Base-by-base conservation (phyloP, 2,113 vertebrate species). In the Helogale parvula region DNA sequence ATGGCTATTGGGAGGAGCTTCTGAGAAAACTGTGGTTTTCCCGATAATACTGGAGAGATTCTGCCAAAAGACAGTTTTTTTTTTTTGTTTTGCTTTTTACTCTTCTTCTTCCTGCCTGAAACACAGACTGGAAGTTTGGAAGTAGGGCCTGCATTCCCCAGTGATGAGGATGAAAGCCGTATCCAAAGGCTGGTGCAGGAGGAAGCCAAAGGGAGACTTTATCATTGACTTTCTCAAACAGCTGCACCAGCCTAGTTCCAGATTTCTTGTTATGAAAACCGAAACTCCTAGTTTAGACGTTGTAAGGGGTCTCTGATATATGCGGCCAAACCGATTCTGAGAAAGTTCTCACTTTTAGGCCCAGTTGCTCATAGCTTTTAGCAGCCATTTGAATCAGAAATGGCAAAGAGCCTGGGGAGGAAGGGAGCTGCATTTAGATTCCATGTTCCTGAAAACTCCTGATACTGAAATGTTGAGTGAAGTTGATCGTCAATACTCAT, bases 301-400 rank as follows among this genome's bases (percentile, higher is more conserved):
- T 92, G 7, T 92, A 94, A 81, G 0, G 9, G 23, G 60, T 88
- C 33, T 77, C 60, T 93, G 29, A 63, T 69, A 71, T 7, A 95
- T 19, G 31, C 3, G 47, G 45, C 41, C 52, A 83, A 83, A 79
- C 29, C 38, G 79, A 79, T 57, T 94, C 90, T 81, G 41, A 88
- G 17, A 13, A 93, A 95, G 35, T 54, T n/a, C 50, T 94, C 27
- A 60, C 15, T 63, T 87, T 63, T 87, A 25, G 29, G 68, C 57
- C 19, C 10, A 65, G 23, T 3, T 71, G 79, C 65, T 52, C 33
- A 71, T 23, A 35, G 65, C 66, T 77, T 93, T 94, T 81, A 35
- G 63, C 35, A 95, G 54, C 63, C 72, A 93, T 68, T 38, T 74
- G 72, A 82, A 82, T 90, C 19, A 91, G 84, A 94, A 83, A 88